A percentile compares a stretch with the other conserved stretches of the same genome.
Conservation (phyloP, 2,113 vertebrate genomes). For the Coptodon rendalli region DNA sequence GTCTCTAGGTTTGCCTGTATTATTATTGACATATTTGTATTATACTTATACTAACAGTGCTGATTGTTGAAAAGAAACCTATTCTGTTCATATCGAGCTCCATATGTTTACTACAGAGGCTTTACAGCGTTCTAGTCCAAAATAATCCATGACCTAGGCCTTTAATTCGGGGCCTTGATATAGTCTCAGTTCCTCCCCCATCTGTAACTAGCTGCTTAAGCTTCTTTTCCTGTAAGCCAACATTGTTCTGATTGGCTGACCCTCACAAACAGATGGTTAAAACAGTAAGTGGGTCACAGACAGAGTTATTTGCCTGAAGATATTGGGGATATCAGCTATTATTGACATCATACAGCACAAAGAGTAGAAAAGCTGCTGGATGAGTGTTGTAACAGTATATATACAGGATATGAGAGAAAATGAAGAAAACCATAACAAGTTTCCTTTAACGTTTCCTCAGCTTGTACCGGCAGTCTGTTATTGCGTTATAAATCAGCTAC, state of each 20-base stretch:
- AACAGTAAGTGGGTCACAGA: background rate
- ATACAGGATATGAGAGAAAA: background rate
- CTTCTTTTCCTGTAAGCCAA: background rate
- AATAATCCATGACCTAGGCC: background rate
- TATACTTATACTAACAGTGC: background rate
- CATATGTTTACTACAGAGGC: background rate
- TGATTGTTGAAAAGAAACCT: background rate
- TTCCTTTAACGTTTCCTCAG: background rate
- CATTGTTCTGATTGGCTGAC: background rate
- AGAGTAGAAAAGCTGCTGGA: background rate
- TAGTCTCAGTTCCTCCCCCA: background rate
- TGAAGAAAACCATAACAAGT: background rate
- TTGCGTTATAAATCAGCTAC: background rate
- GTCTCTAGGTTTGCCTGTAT: background rate
- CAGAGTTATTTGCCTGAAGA: background rate
- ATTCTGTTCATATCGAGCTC: background rate
- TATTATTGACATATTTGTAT: background rate
- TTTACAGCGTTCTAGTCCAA: background rate
- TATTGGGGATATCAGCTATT: fast-evolving
- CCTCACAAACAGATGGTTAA: background rate
- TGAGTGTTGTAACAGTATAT: background rate
- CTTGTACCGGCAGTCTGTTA: background rate
- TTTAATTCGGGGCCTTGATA: background rate
- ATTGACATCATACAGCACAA: background rate
- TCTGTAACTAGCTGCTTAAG: background rate